These are phyloP conservation scores for Ceyx erithaca DNA, from an alignment of 2,797 vertebrate species.

Conservation along the genomic window DNA sequence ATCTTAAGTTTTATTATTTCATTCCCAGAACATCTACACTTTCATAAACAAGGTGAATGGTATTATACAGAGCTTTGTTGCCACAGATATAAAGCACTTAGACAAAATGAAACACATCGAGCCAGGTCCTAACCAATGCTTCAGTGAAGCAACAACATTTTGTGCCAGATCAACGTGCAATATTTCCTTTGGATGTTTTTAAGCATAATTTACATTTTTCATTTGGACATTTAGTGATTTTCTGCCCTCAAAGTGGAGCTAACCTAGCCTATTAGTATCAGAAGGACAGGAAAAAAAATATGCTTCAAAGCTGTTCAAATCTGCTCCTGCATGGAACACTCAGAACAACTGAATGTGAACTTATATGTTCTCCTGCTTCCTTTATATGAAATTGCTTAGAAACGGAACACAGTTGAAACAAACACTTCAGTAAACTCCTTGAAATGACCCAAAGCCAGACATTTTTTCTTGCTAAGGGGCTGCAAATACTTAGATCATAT, in stretches of 20 bases:
- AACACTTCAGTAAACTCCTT: conserved; percentile 47
- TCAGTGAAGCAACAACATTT: conserved; percentile 4
- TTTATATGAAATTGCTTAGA: conserved; percentile 51
- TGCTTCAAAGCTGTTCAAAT: neutral
- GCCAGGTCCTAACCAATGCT: neutral
- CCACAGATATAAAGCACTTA: neutral
- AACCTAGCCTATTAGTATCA: neutral
- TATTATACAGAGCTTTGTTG: neutral
- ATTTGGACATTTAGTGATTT: neutral
- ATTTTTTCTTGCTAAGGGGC: neutral
- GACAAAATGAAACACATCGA: neutral
- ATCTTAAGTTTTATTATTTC: neutral
- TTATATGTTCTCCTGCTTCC: neutral
- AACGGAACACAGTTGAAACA: conserved; percentile 46
- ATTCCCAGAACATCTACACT: neutral
- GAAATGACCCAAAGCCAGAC: conserved; percentile 22
- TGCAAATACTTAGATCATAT: conserved; percentile 49
- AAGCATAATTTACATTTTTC: neutral
- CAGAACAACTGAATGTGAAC: neutral
- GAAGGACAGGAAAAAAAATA: neutral
- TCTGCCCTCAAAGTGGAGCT: neutral
- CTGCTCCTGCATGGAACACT: neutral
- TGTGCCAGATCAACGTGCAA: neutral
- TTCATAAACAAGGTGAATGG: neutral
- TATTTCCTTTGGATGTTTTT: conserved; percentile 25